Evolutionary conservation across 2,797 vertebrate species (phyloP).

Genomic region (Cyclura pinguis): DNA sequence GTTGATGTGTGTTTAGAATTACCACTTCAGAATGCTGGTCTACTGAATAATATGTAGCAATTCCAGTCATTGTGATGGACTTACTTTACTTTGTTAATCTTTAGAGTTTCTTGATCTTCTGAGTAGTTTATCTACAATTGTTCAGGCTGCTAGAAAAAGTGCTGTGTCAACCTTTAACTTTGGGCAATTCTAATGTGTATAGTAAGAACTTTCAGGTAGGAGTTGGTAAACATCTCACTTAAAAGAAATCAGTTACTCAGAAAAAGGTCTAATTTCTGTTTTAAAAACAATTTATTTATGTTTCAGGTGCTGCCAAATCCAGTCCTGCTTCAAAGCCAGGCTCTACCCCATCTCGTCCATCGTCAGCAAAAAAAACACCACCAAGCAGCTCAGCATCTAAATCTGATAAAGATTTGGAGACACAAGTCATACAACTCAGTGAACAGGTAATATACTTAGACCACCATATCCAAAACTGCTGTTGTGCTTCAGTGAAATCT

Average conservation of each 20-base stretch:
- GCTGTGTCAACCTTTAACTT: too few species aligned
- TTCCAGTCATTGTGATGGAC: not conserved
- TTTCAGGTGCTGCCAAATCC: conserved; percentile 91
- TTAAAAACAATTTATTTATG: conserved; percentile 19
- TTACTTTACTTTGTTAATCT: not conserved
- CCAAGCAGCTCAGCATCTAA: conserved; percentile 86
- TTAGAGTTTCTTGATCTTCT: not conserved
- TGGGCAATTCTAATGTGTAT: not conserved
- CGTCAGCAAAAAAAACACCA: conserved; percentile 96
- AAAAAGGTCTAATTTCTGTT: not conserved
- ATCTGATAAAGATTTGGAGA: conserved; percentile 98
- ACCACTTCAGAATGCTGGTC: not conserved
- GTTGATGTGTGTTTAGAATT: not conserved
- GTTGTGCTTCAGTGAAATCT: not conserved
- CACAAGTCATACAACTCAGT: conserved; percentile 96
- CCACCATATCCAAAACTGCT: conserved; percentile 27
- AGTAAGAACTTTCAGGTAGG: not conserved
- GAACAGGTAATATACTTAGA: conserved; percentile 87
- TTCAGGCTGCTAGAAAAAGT: not conserved
- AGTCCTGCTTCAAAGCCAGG: conserved; percentile 91
- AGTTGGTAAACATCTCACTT: not conserved
- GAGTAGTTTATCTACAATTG: too few species aligned
- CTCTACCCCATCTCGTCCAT: conserved; percentile 95
- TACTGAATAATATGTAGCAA: not conserved
- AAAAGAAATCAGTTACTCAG: not conserved